Conservation (phyloP, 2,797 vertebrate genomes). For the Lutjanus campechanus region DNA sequence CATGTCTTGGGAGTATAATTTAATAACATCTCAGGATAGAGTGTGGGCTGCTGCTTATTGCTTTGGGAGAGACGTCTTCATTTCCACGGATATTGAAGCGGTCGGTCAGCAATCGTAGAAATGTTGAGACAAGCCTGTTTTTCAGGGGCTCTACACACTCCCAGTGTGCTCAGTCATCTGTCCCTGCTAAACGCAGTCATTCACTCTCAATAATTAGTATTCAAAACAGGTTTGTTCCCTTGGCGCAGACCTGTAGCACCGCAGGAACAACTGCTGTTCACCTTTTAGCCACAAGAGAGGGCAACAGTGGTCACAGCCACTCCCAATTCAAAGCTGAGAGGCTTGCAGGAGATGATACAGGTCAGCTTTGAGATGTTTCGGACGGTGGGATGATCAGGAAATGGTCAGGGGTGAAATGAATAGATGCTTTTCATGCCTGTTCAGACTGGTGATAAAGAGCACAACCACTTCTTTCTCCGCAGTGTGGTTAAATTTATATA, state of each 20-base stretch:
- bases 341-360: neutral
- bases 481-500: neutral
- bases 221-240: slow-evolving; percentile 16
- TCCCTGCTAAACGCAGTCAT: neutral
- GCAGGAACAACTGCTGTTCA: slow-evolving; percentile 41
- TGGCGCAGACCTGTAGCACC: slow-evolving; percentile 15
- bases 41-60: slow-evolving; percentile 66
- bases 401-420: neutral
- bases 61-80: slow-evolving; percentile 63
- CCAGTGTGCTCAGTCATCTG: slow-evolving; percentile 11
- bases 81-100: slow-evolving; percentile 61
- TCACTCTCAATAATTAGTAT: slow-evolving; percentile 40
- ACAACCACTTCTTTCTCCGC: neutral
- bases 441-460: neutral
- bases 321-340: neutral
- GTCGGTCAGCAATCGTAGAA: slow-evolving; percentile 32
- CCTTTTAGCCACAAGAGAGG: slow-evolving; percentile 41
- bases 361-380: neutral
- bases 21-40: slow-evolving; percentile 60
- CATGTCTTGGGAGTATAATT: slow-evolving; percentile 51
- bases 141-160: neutral
- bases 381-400: neutral
- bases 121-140: slow-evolving; percentile 22
- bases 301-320: slow-evolving; percentile 1
- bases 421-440: neutral